Evolutionary conservation across 2,797 vertebrate species (phyloP).

Genomic region (Darevskia nairensis): DNA sequence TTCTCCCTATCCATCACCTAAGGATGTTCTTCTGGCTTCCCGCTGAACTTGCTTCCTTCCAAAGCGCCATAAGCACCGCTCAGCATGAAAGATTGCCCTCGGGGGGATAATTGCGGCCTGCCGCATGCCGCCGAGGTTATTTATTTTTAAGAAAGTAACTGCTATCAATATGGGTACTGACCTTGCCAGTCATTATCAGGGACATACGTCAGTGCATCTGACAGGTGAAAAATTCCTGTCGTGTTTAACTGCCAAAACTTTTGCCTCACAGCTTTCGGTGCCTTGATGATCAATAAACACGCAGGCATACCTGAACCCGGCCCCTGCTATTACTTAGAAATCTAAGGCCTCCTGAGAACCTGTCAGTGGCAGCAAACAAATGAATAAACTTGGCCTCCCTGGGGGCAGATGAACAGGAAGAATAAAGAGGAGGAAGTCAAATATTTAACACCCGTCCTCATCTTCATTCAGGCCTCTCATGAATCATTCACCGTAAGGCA

Average conservation of each 20-base stretch:
- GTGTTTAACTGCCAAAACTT: constrained; percentile 10
- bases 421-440: constrained; percentile 4
- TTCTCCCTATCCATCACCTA: constrained; percentile 7
- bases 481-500: constrained; percentile 29
- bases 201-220: background rate
- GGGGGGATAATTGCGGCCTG: background rate
- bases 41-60: constrained; percentile 9
- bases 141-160: constrained; percentile 4
- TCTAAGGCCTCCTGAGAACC: background rate
- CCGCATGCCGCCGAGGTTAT: background rate
- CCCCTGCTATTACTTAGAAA: constrained; percentile 15
- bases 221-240: constrained; percentile 29
- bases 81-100: constrained; percentile 41
- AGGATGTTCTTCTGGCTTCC: background rate
- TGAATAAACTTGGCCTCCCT: background rate
- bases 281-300: constrained; percentile 8
- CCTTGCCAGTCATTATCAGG: constrained; percentile 30
- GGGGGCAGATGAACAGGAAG: constrained; percentile 1
- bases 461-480: background rate
- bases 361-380: background rate
- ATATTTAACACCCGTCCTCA: constrained; percentile 1
- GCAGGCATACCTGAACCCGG: background rate
- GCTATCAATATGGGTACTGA: constrained; percentile 5
- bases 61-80: background rate
- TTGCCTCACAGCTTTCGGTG: background rate